Base-by-base conservation (phyloP, 2,888 invertebrate species). In the Nomada fucata region DNA sequence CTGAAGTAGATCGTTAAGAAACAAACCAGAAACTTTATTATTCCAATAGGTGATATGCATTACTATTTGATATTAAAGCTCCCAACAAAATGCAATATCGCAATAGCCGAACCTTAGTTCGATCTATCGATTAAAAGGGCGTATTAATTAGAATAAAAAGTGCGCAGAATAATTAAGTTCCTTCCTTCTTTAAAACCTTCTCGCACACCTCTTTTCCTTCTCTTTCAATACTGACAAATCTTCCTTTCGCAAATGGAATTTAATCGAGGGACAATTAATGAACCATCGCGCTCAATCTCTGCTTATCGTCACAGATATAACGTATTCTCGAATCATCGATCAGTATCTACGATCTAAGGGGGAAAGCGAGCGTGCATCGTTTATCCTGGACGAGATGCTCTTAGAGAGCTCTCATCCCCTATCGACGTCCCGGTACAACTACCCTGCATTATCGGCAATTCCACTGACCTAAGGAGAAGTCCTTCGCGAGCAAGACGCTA, bases 381-480 rank as follows among this genome's bases (percentile, higher is more conserved):
- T 83, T 75, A 81, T 74, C 77, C 72, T 77, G 85, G 85, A 80
- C 84, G 81, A 87, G 84, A 82, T 74, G 85, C 76, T 79, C 78
- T 78, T 78, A 70, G 77, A 73, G 60, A 72, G 71, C 78, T 75
- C 78, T 83, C 83, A 71, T 75, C 74, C 74, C 75, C 70, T 71
- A 83, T 81, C 59, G 80, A 82, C 73, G 70, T 77, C 61, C 47
- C 63, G 65, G 61, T 82, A 83, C 74, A 83, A 83, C 83, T 68
- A 82, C 78, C 74, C 71, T 78, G 82, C 78, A 83, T 82, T 83
- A 83, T 83, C 83, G 83, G 83, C 83, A 78, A 82, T 82, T 83
- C 71, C 78, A 83, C 78, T 82, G 82, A 75, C 82, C 82, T 69
- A 78, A 83, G 82, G 59, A 78, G 78, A 20, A 82, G 67, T 70